These are phyloP conservation scores for Sinotaia quadrata DNA, from an alignment of 2,888 invertebrate species.

Conservation along the genomic window DNA sequence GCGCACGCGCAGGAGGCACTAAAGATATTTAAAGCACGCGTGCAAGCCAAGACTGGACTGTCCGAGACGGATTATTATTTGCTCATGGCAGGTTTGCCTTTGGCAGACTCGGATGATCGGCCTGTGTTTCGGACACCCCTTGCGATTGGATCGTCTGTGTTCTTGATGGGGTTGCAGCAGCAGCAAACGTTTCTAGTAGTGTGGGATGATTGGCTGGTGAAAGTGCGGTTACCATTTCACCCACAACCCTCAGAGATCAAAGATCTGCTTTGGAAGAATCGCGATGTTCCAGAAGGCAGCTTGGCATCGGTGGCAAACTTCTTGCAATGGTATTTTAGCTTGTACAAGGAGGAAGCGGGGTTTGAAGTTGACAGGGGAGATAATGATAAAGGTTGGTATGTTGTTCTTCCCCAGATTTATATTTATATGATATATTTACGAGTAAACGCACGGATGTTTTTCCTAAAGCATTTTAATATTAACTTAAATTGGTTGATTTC, in stretches of 20 bases:
- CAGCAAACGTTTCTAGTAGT: slow-evolving; percentile 50
- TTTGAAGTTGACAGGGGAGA: too few species aligned
- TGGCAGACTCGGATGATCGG: slow-evolving; percentile 41
- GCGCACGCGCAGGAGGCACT: slow-evolving; percentile 52
- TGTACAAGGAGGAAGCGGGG: slow-evolving; percentile 36
- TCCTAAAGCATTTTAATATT: too few species aligned
- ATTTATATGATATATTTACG: too few species aligned
- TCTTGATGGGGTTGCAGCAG: slow-evolving; percentile 43
- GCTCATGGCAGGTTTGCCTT: slow-evolving; percentile 53
- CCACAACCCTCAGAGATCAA: slow-evolving; percentile 50
- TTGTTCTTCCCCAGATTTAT: too few species aligned
- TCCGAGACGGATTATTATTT: slow-evolving; percentile 48
- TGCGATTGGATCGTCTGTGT: slow-evolving; percentile 54
- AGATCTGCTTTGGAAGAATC: slow-evolving; percentile 50
- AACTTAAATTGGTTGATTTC: too few species aligned
- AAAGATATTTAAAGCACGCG: slow-evolving; percentile 50
- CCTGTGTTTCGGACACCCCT: slow-evolving; percentile 52
- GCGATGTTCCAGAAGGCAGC: slow-evolving; percentile 52
- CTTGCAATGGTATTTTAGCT: slow-evolving; percentile 57
- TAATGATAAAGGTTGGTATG: too few species aligned
- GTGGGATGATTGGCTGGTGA: slow-evolving; percentile 51
- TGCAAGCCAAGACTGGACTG: slow-evolving; percentile 57
- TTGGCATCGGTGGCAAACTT: slow-evolving; percentile 59
- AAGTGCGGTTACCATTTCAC: slow-evolving; percentile 47
- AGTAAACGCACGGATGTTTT: too few species aligned